phyloP scores from a whole-genome alignment of 2,113 vertebrate species.

The Panthera uncia region DNA sequence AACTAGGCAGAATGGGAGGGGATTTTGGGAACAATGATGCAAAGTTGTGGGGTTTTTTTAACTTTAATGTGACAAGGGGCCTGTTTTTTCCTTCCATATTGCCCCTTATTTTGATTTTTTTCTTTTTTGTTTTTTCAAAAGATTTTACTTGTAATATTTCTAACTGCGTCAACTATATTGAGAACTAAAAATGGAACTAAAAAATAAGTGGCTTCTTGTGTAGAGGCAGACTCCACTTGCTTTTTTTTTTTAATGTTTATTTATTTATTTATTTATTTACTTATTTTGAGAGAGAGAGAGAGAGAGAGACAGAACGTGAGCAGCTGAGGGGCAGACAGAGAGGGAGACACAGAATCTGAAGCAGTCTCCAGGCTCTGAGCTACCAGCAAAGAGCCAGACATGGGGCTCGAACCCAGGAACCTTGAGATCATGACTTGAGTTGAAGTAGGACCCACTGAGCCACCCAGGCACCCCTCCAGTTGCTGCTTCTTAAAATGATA shows the following conservation, averaged over 20 bases:
- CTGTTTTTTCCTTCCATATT: background rate
- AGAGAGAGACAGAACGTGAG: too few species aligned
- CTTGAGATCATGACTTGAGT: too few species aligned
- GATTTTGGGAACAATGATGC: background rate
- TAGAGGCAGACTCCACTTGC: background rate
- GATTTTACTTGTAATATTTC: background rate
- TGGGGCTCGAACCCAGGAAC: too few species aligned
- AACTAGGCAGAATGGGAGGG: background rate
- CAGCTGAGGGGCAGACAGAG: too few species aligned
- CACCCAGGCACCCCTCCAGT: background rate
- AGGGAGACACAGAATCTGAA: too few species aligned
- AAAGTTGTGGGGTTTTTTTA: background rate
- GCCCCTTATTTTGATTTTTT: slow-evolving; percentile 26
- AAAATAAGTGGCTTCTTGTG: background rate
- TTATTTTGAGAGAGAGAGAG: too few species aligned
- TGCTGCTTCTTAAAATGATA: background rate
- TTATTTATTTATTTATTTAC: too few species aligned
- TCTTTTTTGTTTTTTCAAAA: background rate
- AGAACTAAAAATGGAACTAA: slow-evolving; percentile 10
- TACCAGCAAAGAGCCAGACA: too few species aligned
- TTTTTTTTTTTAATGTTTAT: background rate
- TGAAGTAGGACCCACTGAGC: too few species aligned
- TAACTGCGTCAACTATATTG: background rate
- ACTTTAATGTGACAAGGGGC: background rate
- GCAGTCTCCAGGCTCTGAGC: too few species aligned